Base-by-base conservation (phyloP, 2,113 vertebrate species). In the Barbus barbus region DNA sequence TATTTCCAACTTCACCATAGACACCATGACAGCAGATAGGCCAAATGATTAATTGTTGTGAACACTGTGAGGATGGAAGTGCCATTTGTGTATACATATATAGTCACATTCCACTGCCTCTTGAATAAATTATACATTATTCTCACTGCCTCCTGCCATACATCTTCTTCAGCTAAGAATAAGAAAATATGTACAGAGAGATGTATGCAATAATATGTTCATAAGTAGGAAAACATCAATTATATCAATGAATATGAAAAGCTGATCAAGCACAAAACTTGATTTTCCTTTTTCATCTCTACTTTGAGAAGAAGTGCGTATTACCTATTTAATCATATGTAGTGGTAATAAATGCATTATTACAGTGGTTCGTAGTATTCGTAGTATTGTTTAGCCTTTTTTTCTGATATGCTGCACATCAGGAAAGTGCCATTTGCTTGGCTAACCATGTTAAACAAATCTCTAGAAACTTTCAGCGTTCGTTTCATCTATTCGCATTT, bases 51-150 rank as follows among this genome's bases (percentile, higher is more conserved):
- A 58, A 78, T 61, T 7, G 18, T 51, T 8, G 20, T 7, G 63
- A 48, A 9, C 24, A 18, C 48, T 2, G 48, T 51, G 48, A 18
- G 5, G 48, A 78, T 78, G 33, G 83, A 63, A 73, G 73, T 48
- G 36, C 44, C 24, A 36, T 58, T 79, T 48, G 53, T 75, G 48
- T 75, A 79, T 65, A 77, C 48, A 51, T 63, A 51, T 63, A 73
- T 56, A 74, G 58, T 56, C 83, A 75, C 80, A 87, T 87, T 87
- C 44, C 86, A 83, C 41, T 26, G 74, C 26, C 18, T 28, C 8
- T 22, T 46, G 22, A 44, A 65, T 46, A 65, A 60, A 78, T 78
- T 28, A 51, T 28, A 38, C 9, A 76, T 75, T 79, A 46, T 79
- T 87, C 76, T 78, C 63, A 82, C 31, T 82, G 20, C 4, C 4